These are phyloP conservation scores for Holothuria scabra DNA, from an alignment of 53 echinoderm and acorn worm genomes.

Conservation along the genomic window DNA sequence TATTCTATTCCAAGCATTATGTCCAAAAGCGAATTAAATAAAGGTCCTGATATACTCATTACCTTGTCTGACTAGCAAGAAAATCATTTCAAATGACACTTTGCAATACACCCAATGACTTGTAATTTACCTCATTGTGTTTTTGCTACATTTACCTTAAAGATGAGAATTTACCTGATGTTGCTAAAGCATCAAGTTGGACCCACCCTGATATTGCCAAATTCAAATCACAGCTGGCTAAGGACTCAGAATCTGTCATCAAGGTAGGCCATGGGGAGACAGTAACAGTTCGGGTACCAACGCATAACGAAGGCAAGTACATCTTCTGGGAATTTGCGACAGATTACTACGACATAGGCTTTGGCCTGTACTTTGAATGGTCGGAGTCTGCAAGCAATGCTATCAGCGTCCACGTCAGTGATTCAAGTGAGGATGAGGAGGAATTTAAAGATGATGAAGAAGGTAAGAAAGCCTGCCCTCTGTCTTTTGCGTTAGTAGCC, in stretches of 20 bases:
- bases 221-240: slow-evolving; percentile 85
- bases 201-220: slow-evolving; percentile 81
- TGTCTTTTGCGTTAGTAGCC: no score
- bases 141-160: neutral
- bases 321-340: slow-evolving; percentile 99
- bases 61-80: no score
- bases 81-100: no score
- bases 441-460: slow-evolving; percentile 78
- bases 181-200: slow-evolving; percentile 96
- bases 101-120: no score
- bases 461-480: slow-evolving; percentile 42
- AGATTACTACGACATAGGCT: slow-evolving; percentile 97
- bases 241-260: slow-evolving; percentile 93
- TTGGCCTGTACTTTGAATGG: slow-evolving; percentile 99
- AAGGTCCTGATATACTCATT: no score
- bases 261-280: slow-evolving; percentile 95
- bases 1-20: no score
- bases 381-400: slow-evolving; percentile 93
- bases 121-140: neutral
- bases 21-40: no score
- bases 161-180: slow-evolving; percentile 75
- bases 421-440: slow-evolving; percentile 95
- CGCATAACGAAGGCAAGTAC: slow-evolving; percentile 91
- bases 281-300: slow-evolving; percentile 94
- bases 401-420: slow-evolving; percentile 97